phyloP scores from a whole-genome alignment of 23 tunicate species.

The Styela plicata region DNA sequence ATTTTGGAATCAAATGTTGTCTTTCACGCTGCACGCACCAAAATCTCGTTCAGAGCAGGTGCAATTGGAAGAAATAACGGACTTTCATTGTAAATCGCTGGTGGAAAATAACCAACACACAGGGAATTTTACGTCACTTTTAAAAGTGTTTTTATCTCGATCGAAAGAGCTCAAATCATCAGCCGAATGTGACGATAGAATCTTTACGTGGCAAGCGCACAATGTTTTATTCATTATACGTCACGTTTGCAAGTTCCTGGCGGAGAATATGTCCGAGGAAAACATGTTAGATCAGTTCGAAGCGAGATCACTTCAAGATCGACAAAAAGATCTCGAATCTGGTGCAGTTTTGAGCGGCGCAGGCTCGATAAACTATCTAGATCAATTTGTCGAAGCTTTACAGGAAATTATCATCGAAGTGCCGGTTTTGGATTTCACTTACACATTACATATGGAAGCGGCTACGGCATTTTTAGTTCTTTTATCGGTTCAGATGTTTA shows the following conservation, averaged over 20 bases:
- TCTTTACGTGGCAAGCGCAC: conserved; percentile 86
- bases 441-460: conserved; percentile 63
- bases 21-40: conserved; percentile 35
- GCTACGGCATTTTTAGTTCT: conserved; percentile 54
- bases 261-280: conserved; percentile 88
- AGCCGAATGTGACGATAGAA: conserved; percentile 81
- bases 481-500: conserved; percentile 77
- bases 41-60: conserved; percentile 13
- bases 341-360: conserved; percentile 39
- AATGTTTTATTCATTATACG: conserved; percentile 79
- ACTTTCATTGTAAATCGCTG: conserved; percentile 60
- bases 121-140: conserved; percentile 67
- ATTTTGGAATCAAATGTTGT: conserved; percentile 93
- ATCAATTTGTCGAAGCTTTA: conserved; percentile 40
- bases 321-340: conserved; percentile 60
- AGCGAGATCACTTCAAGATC: conserved; percentile 58
- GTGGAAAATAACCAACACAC: conserved; percentile 77
- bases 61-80: conserved; percentile 57
- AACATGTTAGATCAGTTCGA: conserved; percentile 84
- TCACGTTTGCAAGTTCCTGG: conserved; percentile 68
- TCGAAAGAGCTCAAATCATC: conserved; percentile 67
- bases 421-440: conserved; percentile 58
- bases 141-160: conserved; percentile 73
- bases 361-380: conserved; percentile 20
- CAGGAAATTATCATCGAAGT: conserved; percentile 51